phyloP scores from a whole-genome alignment of 2,113 vertebrate genomes.

The Alectura lathami region DNA sequence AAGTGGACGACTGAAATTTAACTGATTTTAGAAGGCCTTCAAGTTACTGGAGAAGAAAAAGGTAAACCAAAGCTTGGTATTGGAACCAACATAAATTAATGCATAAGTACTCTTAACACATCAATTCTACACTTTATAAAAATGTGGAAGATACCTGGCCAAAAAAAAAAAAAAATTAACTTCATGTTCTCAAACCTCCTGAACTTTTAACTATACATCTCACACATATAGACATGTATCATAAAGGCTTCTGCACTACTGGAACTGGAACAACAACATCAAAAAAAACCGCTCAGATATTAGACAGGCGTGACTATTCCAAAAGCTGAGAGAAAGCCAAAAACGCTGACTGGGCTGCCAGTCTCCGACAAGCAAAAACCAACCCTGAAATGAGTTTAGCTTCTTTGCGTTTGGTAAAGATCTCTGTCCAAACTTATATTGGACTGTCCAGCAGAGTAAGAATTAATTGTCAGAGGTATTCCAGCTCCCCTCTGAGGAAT shows the following conservation, averaged over 20 bases:
- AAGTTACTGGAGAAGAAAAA: not conserved
- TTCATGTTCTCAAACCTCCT: not conserved
- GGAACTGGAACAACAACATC: not conserved
- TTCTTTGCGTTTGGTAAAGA: not conserved
- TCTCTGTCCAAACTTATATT: not conserved
- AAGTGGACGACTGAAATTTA: not conserved
- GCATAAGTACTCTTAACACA: not conserved
- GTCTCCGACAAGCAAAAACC: not conserved
- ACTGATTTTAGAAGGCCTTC: not conserved
- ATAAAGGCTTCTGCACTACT: not conserved
- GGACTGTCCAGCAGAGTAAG: fast-evolving
- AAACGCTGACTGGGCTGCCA: not conserved
- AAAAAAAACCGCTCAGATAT: not conserved
- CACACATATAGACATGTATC: fast-evolving
- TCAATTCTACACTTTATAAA: not conserved
- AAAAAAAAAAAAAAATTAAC: not conserved
- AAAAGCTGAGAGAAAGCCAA: not conserved
- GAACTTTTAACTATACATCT: not conserved
- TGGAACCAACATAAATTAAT: not conserved
- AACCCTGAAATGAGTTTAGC: not conserved
- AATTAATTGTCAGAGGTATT: not conserved
- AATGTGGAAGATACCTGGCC: not conserved
- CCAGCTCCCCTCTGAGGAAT: not conserved
- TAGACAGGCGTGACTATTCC: not conserved
- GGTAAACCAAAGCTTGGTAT: not conserved